Base-by-base conservation (phyloP, 2,888 invertebrate genomes). In the Leucozona laternaria region DNA sequence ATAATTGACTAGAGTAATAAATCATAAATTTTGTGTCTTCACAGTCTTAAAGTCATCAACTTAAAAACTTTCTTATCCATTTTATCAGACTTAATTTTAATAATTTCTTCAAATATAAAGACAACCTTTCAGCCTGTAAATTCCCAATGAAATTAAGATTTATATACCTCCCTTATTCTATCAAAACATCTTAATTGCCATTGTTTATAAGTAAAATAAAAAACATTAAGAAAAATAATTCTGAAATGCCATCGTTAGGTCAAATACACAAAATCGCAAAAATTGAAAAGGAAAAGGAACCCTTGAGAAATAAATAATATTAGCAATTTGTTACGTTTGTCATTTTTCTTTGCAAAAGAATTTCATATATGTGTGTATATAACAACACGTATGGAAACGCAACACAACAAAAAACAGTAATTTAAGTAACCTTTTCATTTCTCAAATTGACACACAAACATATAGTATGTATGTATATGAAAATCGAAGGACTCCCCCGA, bases 391-490 rank as follows among this genome's bases (percentile, higher is more conserved):
- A n/a, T n/a, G n/a, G 13, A 45, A 28, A n/a, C n/a, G n/a, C 10
- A 17, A 28, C 11, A 43, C 17, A 66, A n/a, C 5, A 60, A 0
- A 15, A 22, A 48, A 64, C 15, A 80, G 64, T 58, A 66, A 50
- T 80, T 85, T 80, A 73, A 62, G 72, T 80, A 80, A 85, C 80
- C 76, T 76, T 77, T 80, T 77, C 84, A 80, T 80, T 80, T 20
- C 68, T 58, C 71, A 85, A 85, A 77, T 80, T 80, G 84, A 79
- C 84, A 80, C 62, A 60, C 58, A 76, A n/a, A n/a, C n/a, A n/a
- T n/a, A n/a, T n/a, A n/a, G n/a, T n/a, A n/a, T n/a, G n/a, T 71
- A 80, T 8, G 31, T 31, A 31, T 31, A 31, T 31, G 31, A 31
- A 31, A 77, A 77, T 85, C 80, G 85, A 80, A 80, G 78, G 53